These are phyloP conservation scores for Eilema griseolum DNA, from an alignment of 2,888 invertebrate genomes.

Conservation along the genomic window DNA sequence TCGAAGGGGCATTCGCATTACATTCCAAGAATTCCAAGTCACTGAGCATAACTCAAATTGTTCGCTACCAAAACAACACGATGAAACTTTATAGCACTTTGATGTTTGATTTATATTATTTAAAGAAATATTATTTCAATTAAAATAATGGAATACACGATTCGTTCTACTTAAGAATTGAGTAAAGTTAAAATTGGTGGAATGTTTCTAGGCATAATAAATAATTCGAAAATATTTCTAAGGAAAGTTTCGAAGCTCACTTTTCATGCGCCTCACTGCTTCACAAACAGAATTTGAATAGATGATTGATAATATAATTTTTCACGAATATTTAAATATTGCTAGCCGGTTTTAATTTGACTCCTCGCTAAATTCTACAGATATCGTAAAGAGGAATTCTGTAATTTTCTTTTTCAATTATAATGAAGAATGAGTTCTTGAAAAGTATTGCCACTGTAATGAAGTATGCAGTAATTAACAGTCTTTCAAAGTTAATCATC, in stretches of 20 bases:
- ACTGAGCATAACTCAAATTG: constrained; percentile 71
- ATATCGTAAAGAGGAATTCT: constrained; percentile 6
- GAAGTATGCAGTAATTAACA: constrained; percentile 34
- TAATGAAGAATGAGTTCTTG: constrained; percentile 25
- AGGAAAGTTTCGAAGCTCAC: constrained; percentile 13
- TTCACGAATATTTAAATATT: constrained; percentile 8
- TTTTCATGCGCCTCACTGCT: constrained; percentile 13
- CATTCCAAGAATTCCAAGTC: constrained; percentile 66
- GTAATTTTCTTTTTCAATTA: constrained; percentile 30
- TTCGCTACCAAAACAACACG: constrained; percentile 64
- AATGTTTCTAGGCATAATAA: constrained; percentile 25
- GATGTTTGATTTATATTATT: constrained; percentile 48
- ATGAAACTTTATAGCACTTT: constrained; percentile 56
- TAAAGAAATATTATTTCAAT: constrained; percentile 42
- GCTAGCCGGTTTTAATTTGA: constrained; percentile 13
- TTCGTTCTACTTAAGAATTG: constrained; percentile 19
- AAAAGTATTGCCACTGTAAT: constrained; percentile 40
- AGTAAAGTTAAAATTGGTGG: constrained; percentile 12
- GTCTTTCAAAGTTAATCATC: too few relatives aligned
- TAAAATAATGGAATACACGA: constrained; percentile 30
- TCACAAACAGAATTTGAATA: constrained; percentile 13
- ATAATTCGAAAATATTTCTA: constrained; percentile 11
- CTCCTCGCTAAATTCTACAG: constrained; percentile 10
- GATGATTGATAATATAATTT: constrained; percentile 15
- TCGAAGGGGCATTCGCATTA: constrained; percentile 60